Evolutionary conservation across 2,888 invertebrate genomes (phyloP).

Genomic region (Nomada fabriciana): DNA sequence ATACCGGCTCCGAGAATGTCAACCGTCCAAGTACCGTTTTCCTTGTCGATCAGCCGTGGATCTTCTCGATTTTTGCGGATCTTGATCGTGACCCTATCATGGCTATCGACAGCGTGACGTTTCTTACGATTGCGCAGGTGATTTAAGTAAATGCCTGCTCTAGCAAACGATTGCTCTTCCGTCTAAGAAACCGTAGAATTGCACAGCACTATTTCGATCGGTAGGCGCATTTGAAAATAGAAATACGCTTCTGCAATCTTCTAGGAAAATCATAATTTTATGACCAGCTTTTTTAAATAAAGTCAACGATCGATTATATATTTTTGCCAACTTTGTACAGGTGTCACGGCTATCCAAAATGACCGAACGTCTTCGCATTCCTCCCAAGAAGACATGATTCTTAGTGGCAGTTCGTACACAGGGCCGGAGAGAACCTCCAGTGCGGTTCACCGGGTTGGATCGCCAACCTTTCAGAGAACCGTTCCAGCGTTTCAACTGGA

Average conservation of each 20-base stretch:
- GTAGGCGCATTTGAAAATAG: neutral
- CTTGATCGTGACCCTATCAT: slow-evolving; percentile 42
- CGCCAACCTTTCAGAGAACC: slow-evolving; percentile 72
- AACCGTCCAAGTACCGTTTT: slow-evolving; percentile 77
- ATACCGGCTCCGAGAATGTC: slow-evolving; percentile 77
- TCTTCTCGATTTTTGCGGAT: slow-evolving; percentile 60
- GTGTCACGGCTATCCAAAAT: slow-evolving; percentile 77
- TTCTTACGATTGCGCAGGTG: slow-evolving; percentile 19
- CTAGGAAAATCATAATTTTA: neutral
- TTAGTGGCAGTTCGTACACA: slow-evolving; percentile 76
- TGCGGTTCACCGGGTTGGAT: slow-evolving; percentile 51
- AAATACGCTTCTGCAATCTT: too few relatives aligned
- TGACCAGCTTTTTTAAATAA: neutral
- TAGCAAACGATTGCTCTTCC: neutral
- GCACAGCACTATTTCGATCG: neutral
- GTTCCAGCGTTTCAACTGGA: slow-evolving; percentile 72
- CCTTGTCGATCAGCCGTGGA: slow-evolving; percentile 67
- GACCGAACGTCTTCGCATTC: slow-evolving; percentile 76
- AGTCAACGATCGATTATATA: neutral
- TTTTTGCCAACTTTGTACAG: slow-evolving; percentile 61
- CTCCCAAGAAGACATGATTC: slow-evolving; percentile 71
- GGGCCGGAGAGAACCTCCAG: slow-evolving; percentile 74
- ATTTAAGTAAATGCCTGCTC: slow-evolving; percentile 14
- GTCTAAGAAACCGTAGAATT: neutral
- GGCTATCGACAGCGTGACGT: slow-evolving; percentile 36